These are phyloP conservation scores for Callosobruchus maculatus DNA, from an alignment of 2,888 invertebrate species.

Conservation along the genomic window DNA sequence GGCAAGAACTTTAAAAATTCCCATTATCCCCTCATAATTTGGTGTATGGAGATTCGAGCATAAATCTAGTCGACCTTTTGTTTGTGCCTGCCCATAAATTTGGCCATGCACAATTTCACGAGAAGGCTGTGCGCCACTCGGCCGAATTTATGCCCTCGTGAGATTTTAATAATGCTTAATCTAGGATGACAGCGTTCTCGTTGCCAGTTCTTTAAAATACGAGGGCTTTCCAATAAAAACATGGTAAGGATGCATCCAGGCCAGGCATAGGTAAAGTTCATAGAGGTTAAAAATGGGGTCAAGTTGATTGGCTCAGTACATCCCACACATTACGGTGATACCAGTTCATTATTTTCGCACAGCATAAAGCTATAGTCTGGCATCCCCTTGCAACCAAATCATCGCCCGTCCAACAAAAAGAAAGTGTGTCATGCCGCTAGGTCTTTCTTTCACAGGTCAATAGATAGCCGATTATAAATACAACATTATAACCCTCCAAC, in stretches of 20 bases:
- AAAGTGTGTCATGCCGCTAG: too few relatives aligned
- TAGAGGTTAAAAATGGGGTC: too few relatives aligned
- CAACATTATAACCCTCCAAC: too few relatives aligned
- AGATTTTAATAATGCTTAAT: background rate
- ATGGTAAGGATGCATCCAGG: background rate
- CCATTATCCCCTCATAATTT: background rate
- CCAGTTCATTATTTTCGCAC: too few relatives aligned
- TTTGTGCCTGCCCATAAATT: background rate
- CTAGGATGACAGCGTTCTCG: background rate
- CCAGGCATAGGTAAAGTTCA: too few relatives aligned
- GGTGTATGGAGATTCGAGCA: background rate
- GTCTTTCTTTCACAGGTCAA: too few relatives aligned
- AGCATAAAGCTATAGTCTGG: too few relatives aligned
- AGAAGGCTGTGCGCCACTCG: background rate
- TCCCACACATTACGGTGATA: too few relatives aligned
- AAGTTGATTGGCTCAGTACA: too few relatives aligned
- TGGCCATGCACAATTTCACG: background rate
- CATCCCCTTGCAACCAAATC: too few relatives aligned
- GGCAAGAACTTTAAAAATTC: background rate
- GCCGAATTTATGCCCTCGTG: background rate
- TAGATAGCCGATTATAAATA: too few relatives aligned
- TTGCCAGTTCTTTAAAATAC: background rate
- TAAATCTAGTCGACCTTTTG: background rate
- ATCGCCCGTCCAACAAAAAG: too few relatives aligned
- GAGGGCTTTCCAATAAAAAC: background rate